These are phyloP conservation scores for Baryphthengus martii DNA, from an alignment of 2,113 vertebrate species.

Conservation along the genomic window DNA sequence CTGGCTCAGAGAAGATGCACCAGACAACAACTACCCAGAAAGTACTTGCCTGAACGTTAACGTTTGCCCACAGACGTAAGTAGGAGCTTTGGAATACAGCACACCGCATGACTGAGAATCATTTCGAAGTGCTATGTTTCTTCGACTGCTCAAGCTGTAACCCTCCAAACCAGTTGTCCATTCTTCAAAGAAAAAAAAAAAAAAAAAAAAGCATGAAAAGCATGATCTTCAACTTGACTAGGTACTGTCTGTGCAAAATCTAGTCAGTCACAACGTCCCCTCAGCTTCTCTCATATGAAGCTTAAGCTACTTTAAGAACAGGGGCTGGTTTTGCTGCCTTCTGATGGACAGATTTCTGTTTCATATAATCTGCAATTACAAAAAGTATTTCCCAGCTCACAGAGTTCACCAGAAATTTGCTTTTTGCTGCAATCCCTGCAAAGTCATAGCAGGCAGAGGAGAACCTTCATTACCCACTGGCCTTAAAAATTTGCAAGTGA, in stretches of 20 bases:
- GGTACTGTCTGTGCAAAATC: not conserved
- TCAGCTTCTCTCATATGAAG: not conserved
- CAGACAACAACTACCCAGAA: not conserved
- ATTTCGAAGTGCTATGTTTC: conserved; percentile 90
- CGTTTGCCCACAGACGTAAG: conserved; percentile 92
- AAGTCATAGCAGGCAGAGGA: not conserved
- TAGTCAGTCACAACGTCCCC: rapidly evolving
- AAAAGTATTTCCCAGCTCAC: not conserved
- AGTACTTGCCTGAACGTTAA: conserved; percentile 89
- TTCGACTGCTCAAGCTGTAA: conserved; percentile 94
- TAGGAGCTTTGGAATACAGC: conserved; percentile 91
- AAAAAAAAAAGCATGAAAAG: not conserved
- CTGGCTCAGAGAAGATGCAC: not conserved
- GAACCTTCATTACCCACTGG: not conserved
- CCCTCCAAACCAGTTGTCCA: conserved; percentile 90
- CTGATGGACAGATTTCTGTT: not conserved
- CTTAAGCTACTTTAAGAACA: not conserved
- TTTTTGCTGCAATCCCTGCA: not conserved
- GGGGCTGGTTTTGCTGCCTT: not conserved
- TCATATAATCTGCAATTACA: not conserved
- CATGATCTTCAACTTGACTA: not conserved
- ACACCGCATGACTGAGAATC: conserved; percentile 78
- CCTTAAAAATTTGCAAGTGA: not conserved
- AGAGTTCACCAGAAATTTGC: not conserved
- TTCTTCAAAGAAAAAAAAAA: conserved; percentile 66